phyloP scores from a whole-genome alignment of 1,140 invertebrate genomes.

The Argopecten irradians region DNA sequence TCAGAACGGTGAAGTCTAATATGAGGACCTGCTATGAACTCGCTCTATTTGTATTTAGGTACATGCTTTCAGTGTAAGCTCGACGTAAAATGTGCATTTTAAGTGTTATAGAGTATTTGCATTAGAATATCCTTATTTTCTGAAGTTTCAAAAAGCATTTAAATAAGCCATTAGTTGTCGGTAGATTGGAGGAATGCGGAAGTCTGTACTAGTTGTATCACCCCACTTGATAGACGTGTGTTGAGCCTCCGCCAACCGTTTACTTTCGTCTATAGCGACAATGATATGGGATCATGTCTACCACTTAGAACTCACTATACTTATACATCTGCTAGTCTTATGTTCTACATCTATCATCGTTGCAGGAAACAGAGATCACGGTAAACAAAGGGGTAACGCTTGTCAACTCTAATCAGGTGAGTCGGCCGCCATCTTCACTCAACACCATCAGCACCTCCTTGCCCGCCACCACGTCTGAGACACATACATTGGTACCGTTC shows the following conservation, averaged over 20 bases:
- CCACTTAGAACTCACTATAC: not conserved
- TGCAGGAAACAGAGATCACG: conserved; percentile 45
- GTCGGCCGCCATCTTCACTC: conserved; percentile 27
- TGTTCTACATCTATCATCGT: not conserved
- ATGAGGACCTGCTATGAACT: too few species aligned
- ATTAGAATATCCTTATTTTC: not conserved
- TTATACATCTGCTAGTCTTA: not conserved
- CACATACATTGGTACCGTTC: not conserved
- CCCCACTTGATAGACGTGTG: not conserved
- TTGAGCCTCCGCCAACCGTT: not conserved
- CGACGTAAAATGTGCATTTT: too few species aligned
- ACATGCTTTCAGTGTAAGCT: too few species aligned
- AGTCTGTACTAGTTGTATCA: not conserved
- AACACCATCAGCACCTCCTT: conserved; percentile 23
- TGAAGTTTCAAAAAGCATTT: not conserved
- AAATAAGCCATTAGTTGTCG: not conserved
- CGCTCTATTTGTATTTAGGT: too few species aligned
- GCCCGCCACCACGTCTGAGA: conserved; percentile 29
- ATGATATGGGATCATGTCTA: not conserved
- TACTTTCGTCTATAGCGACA: not conserved
- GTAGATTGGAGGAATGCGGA: not conserved
- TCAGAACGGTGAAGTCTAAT: too few species aligned
- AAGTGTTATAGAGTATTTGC: too few species aligned
- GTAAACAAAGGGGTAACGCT: conserved; percentile 44
- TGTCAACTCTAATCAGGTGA: conserved; percentile 33